Evolutionary conservation across 2,113 vertebrate genomes (phyloP), one percentile per base, ranked within the genome.

Genomic region (Percina caprodes): DNA sequence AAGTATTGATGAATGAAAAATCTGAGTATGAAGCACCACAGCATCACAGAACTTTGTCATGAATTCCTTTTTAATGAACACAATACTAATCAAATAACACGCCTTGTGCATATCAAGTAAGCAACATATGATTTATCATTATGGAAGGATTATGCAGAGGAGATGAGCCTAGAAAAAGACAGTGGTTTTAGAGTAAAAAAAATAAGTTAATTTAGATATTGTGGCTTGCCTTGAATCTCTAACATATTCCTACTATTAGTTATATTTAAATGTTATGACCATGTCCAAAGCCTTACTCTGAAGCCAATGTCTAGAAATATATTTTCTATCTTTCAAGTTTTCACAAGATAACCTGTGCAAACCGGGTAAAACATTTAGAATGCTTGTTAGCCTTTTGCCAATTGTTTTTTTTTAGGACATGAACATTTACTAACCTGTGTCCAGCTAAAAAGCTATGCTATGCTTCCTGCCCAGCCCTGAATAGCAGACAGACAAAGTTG

Each of bases 11-110:
- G 46, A 70, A 39, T 49, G 39, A 65, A 68, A 45, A 26, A 52
- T 39, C 12, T 39, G 59, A 56, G 30, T 30, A 30, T 30, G 30
- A 3, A 30, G 30, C 30, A 30, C 30, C 30, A 30, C 30, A 30
- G 30, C 58, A 61, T 33, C 0, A 51, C 21, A 26, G 49, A 69
- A 39, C 14, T 11, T 30, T 71, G 26, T 42, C 7, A 39, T n/a
- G 12, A 77, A 54, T 61, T 69, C 0, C 6, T 23, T 39, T 84
- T 74, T 68, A 69, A 87, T 65, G 16, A 73, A 63, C 26, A 72
- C 66, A 61, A 6, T 26, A 26, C 15, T 39, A 81, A 74, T 46
- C 30, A 70, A 59, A 66, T 60, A 67, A 71, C 16, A 19, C 5
- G 21, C 24, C 23, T 9, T 6, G 39, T 55, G 39, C 54, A 79